phyloP scores from a whole-genome alignment of 2,113 vertebrate species.

The Tragelaphus imberbis region DNA sequence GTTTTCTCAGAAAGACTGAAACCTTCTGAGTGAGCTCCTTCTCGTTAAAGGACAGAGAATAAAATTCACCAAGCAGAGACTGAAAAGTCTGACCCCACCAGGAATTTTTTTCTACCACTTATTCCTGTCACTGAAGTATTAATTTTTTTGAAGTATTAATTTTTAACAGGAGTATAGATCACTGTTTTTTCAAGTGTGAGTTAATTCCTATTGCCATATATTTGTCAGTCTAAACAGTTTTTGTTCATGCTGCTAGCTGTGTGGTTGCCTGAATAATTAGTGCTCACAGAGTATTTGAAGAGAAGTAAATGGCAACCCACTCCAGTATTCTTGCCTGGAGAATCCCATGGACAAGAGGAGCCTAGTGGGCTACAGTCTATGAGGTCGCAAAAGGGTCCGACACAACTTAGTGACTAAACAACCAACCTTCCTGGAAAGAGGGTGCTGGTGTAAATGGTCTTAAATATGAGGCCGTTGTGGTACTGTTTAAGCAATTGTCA shows the following conservation, averaged over 20 bases:
- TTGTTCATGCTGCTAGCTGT: not conserved
- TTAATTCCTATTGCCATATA: not conserved
- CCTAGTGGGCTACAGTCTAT: not conserved
- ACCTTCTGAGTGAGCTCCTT: not conserved
- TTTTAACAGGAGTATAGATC: not conserved
- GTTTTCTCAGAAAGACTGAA: not conserved
- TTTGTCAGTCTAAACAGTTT: not conserved
- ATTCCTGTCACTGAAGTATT: not conserved
- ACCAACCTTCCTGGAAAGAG: not conserved
- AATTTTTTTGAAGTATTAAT: not conserved
- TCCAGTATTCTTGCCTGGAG: not conserved
- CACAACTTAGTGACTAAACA: not conserved
- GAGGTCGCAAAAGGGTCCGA: accelerated
- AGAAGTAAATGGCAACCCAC: not conserved
- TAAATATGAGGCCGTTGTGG: not conserved
- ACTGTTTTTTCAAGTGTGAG: not conserved
- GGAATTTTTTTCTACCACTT: not conserved
- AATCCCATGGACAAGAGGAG: not conserved
- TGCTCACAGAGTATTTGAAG: not conserved
- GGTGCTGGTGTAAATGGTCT: not conserved
- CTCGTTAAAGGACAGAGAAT: not conserved
- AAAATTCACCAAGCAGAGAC: not conserved
- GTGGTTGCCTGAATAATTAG: not conserved
- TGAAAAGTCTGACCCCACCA: not conserved
- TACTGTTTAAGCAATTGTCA: not conserved